phyloP scores from a whole-genome alignment of 2,113 vertebrate species.

The Hemibagrus wyckioides region DNA sequence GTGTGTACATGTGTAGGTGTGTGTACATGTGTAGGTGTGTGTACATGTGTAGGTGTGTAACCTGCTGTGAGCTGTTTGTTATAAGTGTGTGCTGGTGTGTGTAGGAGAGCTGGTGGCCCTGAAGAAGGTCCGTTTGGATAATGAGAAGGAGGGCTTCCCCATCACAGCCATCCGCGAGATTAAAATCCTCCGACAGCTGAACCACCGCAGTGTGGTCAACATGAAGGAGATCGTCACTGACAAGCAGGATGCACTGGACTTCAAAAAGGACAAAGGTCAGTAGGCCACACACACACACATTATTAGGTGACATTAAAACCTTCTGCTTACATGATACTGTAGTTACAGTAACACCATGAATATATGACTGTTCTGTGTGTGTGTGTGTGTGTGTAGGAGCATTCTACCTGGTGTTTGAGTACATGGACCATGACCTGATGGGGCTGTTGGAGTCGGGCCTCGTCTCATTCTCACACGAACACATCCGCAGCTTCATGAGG shows the following conservation, averaged over 20 bases:
- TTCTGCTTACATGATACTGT: too few relatives aligned
- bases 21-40: neutral
- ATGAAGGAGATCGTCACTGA: slow-evolving; percentile 99
- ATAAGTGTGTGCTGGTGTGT: slow-evolving; percentile 44
- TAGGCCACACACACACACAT: neutral
- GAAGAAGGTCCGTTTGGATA: slow-evolving; percentile 97
- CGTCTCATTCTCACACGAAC: slow-evolving; percentile 97
- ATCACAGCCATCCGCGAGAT: slow-evolving; percentile 98
- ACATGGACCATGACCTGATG: slow-evolving; percentile 99
- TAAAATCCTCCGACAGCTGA: slow-evolving; percentile 95
- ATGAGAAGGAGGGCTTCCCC: slow-evolving; percentile 97
- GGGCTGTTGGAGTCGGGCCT: slow-evolving; percentile 96
- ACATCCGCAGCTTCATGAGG: slow-evolving; percentile 97
- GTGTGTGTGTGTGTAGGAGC: slow-evolving; percentile 73
- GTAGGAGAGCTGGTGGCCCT: slow-evolving; percentile 93
- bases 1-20: slow-evolving; percentile 51
- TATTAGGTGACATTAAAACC: neutral
- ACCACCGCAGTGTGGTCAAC: slow-evolving; percentile 96
- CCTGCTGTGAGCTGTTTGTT: neutral
- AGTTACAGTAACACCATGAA: neutral
- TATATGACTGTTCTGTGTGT: neutral
- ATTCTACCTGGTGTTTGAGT: slow-evolving; percentile 98
- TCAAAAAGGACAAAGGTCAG: slow-evolving; percentile 98
- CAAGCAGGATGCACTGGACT: slow-evolving; percentile 98
- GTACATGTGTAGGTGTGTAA: neutral